Percentiles rank a stretch among this genome's conserved stretches.
phyloP scores from a whole-genome alignment of 2,888 invertebrate species.

The Dinocampus coccinellae region DNA sequence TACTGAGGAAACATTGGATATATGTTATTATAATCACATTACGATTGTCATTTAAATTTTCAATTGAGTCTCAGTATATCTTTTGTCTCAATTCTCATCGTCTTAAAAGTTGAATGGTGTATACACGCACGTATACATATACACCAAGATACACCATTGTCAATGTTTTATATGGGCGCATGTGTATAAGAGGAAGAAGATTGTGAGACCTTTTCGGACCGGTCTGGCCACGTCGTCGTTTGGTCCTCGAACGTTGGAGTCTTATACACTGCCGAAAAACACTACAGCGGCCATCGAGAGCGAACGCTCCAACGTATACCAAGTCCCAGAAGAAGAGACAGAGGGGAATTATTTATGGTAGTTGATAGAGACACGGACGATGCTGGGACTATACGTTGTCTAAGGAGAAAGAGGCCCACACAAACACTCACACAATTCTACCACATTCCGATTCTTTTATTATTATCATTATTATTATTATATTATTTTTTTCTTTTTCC shows the following conservation, averaged over 20 bases:
- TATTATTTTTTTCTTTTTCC: too few species aligned
- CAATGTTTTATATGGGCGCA: not conserved
- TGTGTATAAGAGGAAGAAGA: not conserved
- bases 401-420: slow-evolving; percentile 55
- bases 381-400: slow-evolving; percentile 57
- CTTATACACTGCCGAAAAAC: slow-evolving; percentile 38
- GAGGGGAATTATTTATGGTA: slow-evolving; percentile 67
- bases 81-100: slow-evolving; percentile 23
- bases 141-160: not conserved
- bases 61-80: slow-evolving; percentile 27
- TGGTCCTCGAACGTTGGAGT: slow-evolving; percentile 29
- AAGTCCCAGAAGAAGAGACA: slow-evolving; percentile 37
- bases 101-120: not conserved
- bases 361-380: slow-evolving; percentile 68
- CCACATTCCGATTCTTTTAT: slow-evolving; percentile 61
- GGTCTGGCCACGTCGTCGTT: slow-evolving; percentile 29
- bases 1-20: not conserved
- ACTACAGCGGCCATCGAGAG: slow-evolving; percentile 41
- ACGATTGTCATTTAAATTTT: slow-evolving; percentile 20
- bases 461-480: too few species aligned
- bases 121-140: not conserved
- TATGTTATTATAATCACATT: slow-evolving; percentile 1
- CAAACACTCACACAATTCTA: slow-evolving; percentile 59
- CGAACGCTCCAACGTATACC: slow-evolving; percentile 40
- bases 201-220: slow-evolving; percentile 23